Conservation (phyloP, 2,113 vertebrate genomes). For the Piprites chloris region DNA sequence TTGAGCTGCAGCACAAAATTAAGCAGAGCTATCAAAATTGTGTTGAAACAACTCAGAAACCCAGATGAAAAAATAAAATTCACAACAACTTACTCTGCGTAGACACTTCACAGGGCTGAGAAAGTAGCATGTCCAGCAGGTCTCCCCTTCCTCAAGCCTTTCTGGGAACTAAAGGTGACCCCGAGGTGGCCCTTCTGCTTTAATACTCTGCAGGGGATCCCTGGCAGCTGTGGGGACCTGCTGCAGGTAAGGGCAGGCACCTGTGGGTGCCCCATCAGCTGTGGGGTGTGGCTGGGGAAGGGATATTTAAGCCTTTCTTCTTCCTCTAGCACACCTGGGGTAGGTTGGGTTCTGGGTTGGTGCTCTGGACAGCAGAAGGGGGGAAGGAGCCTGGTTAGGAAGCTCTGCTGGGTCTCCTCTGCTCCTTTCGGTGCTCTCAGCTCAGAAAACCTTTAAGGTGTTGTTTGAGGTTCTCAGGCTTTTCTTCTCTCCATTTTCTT, state of each 20-base stretch:
- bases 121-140: fast-evolving
- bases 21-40: fast-evolving
- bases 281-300: background rate
- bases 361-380: fast-evolving
- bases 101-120: fast-evolving
- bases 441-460: fast-evolving
- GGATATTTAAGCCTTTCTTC: background rate
- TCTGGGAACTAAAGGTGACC: fast-evolving
- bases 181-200: fast-evolving
- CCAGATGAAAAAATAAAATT: fast-evolving
- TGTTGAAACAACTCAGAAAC: fast-evolving
- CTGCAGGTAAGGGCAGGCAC: background rate
- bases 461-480: fast-evolving
- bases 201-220: background rate
- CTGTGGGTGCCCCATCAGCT: background rate
- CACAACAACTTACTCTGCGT: fast-evolving
- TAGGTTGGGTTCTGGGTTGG: fast-evolving
- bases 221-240: background rate
- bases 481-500: fast-evolving
- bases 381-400: fast-evolving
- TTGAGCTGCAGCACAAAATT: fast-evolving
- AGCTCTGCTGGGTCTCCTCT: fast-evolving
- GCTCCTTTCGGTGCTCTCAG: fast-evolving
- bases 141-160: fast-evolving
- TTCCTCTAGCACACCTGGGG: fast-evolving